These are phyloP conservation scores for Psittacara wagleri DNA, from an alignment of 2,113 vertebrate species.

Conservation along the genomic window DNA sequence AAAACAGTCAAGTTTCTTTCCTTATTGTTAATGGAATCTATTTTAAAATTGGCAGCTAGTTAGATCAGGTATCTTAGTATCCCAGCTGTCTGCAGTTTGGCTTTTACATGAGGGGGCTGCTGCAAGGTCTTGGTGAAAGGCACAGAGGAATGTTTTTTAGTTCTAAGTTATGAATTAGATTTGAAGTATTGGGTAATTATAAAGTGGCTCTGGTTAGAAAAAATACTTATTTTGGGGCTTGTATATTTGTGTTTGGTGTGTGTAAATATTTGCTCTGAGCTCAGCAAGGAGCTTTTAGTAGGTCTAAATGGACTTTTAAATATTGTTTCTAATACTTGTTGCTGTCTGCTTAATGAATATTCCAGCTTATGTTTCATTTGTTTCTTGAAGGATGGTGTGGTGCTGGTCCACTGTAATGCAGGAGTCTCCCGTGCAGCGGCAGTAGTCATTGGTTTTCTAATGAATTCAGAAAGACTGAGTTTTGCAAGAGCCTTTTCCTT, in stretches of 20 bases:
- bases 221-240: neutral
- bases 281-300: neutral
- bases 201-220: neutral
- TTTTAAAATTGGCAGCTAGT: neutral
- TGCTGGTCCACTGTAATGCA: conserved; percentile 93
- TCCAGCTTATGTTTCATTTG: neutral
- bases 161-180: neutral
- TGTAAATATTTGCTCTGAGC: neutral
- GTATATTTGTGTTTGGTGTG: neutral
- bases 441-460: conserved; percentile 90
- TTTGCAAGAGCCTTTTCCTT: conserved; percentile 84
- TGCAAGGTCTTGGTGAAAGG: neutral
- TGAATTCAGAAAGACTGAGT: conserved; percentile 83
- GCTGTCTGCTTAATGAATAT: neutral
- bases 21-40: neutral
- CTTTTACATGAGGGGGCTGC: neutral
- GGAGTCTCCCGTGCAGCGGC: conserved; percentile 91
- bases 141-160: neutral
- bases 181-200: neutral
- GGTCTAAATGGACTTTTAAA: neutral
- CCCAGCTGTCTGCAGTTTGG: neutral
- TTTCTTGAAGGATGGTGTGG: conserved; percentile 84
- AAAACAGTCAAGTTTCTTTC: neutral
- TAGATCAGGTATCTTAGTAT: neutral
- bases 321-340: neutral